Evolutionary conservation across 2,113 vertebrate genomes (phyloP).

Genomic region (Epinephelus fuscoguttatus): DNA sequence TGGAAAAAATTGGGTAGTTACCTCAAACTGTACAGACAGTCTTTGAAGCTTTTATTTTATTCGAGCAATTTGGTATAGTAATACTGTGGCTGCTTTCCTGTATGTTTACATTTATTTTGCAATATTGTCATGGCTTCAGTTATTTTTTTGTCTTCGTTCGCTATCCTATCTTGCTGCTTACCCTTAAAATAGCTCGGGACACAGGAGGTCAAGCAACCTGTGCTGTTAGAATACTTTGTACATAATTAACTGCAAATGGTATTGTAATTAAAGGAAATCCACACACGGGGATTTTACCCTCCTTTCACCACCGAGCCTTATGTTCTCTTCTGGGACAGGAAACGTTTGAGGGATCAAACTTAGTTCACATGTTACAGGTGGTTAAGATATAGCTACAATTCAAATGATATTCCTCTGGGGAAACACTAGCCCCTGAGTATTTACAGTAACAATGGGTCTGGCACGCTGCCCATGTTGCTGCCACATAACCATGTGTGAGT

Average conservation of each 20-base stretch:
- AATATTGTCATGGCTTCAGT: neutral
- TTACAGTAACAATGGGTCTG: slow-evolving; percentile 75
- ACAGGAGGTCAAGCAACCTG: slow-evolving; percentile 29
- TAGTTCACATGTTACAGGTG: slow-evolving; percentile 79
- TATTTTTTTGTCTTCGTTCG: neutral
- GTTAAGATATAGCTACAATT: slow-evolving; percentile 72
- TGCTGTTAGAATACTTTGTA: slow-evolving; percentile 58
- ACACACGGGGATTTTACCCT: slow-evolving; percentile 56
- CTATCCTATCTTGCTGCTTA: slow-evolving; percentile 3
- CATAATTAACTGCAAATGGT: slow-evolving; percentile 66
- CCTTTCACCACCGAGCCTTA: slow-evolving; percentile 60
- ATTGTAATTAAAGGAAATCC: slow-evolving; percentile 70
- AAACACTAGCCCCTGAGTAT: slow-evolving; percentile 60
- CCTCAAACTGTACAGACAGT: neutral
- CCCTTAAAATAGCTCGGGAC: slow-evolving; percentile 25
- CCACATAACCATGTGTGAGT: slow-evolving; percentile 54
- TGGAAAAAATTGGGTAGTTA: neutral
- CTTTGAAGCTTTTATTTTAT: neutral
- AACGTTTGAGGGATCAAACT: slow-evolving; percentile 74
- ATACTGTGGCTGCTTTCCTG: neutral
- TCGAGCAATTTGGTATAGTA: neutral
- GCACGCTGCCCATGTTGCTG: slow-evolving; percentile 61
- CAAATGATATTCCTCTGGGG: slow-evolving; percentile 62
- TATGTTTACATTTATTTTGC: neutral
- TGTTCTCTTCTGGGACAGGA: slow-evolving; percentile 72